Evolutionary conservation across 2,797 vertebrate genomes (phyloP).

Genomic region (Stomatorhinus walkeri): DNA sequence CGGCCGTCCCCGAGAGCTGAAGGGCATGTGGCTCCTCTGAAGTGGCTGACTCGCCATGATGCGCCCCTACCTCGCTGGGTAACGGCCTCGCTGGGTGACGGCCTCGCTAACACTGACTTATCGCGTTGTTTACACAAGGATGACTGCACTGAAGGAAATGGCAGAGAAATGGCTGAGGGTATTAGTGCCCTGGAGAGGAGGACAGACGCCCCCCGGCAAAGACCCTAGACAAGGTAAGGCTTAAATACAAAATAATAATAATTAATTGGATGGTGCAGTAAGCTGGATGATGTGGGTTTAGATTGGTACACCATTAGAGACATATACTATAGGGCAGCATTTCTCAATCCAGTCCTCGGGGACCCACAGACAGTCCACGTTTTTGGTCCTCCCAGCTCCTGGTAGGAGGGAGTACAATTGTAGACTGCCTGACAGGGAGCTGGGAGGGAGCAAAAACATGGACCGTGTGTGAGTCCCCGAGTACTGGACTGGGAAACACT

Average conservation of each 20-base stretch:
- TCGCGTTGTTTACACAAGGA: constrained; percentile 35
- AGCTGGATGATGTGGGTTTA: background rate
- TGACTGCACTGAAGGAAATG: constrained; percentile 42
- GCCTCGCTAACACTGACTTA: constrained; percentile 18
- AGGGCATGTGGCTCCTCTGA: background rate
- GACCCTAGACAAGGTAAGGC: constrained; percentile 36
- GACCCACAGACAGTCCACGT: background rate
- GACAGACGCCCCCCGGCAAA: constrained; percentile 34
- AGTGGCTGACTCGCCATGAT: background rate
- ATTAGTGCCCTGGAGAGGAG: constrained; percentile 40
- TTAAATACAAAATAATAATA: constrained; percentile 1
- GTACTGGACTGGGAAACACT: background rate
- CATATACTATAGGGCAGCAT: background rate
- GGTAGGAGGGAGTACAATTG: background rate
- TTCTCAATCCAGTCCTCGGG: background rate
- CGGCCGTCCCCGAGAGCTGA: background rate
- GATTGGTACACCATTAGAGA: background rate
- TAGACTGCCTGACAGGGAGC: background rate
- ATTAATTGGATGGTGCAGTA: background rate
- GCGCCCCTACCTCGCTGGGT: background rate
- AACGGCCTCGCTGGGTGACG: background rate
- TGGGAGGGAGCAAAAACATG: background rate
- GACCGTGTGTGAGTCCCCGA: background rate
- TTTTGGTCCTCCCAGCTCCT: background rate
- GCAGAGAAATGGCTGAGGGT: constrained; percentile 43